Evolutionary conservation across 1,140 invertebrate species (phyloP), one percentile per base, ranked within the genome.

Genomic region (Lepidurus packardi): DNA sequence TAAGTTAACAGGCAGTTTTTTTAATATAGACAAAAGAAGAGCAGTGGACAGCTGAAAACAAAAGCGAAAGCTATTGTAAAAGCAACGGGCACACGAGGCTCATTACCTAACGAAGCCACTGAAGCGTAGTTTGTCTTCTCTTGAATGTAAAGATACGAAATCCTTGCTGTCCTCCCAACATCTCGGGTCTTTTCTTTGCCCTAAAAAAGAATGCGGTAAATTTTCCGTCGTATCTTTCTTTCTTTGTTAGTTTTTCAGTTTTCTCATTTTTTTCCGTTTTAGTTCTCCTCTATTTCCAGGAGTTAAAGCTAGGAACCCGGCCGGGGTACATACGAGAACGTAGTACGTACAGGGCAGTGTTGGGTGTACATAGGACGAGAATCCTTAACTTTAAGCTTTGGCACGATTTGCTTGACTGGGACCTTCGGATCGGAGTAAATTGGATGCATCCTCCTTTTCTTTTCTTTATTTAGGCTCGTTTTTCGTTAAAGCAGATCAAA

Each of bases 101-200:
- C 53, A 65, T 65, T 65, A 65, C 53, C 53, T 65, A 65, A 65
- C 53, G 53, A 65, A 65, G 53, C 53, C 21, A 65, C 53, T 65
- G 53, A 65, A 65, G 53, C 53, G 13, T 21, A 65, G 53, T 65
- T n/a, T 65, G 53, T 65, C 53, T 65, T 65, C 53, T 65, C 53
- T 65, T 65, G 53, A 65, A 65, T 65, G 53, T 65, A n/a, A 34
- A 65, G 53, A 65, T n/a, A 65, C 16, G 53, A 65, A 65, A 13
- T 21, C 53, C 9, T 9, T 7, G 53, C 53, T 4, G 53, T 65
- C 53, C 16, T 7, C 13, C 53, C 13, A 13, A n/a, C 16, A 65
- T 13, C 21, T 65, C 21, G 16, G 16, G 53, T 65, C 21, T 0
- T 65, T 16, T 65, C 53, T 21, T 65, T 3, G 6, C 53, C 21